Evolutionary conservation across 1,140 invertebrate genomes (phyloP), one percentile per base, ranked within the genome.

Genomic region (Diachasmimorpha longicaudata): DNA sequence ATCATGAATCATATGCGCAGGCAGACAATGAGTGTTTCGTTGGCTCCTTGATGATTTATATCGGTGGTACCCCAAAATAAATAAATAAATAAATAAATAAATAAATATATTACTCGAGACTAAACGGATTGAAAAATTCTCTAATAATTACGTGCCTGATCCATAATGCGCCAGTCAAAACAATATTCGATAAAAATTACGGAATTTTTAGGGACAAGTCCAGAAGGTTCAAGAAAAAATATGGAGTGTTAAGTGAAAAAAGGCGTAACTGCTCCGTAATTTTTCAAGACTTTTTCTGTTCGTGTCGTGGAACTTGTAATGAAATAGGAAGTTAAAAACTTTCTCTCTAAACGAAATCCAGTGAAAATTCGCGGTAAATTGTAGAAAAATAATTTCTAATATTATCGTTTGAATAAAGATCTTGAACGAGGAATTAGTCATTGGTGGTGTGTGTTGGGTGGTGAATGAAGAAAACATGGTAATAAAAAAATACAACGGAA

Each of bases 11-110:
- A 63, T 63, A 25, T 63, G 23, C 23, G 31, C 19, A 14, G 31
- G 23, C 58, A 63, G 58, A 63, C 58, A 63, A 76, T 76, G 36
- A 71, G 70, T 72, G 52, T 77, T 82, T 82, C 80, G 76, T 46
- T 78, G 48, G 37, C 72, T 76, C 77, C 78, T 78, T 73, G 9
- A 25, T 63, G 69, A 78, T 52, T 52, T 52, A 52, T 52, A 52
- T 16, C 16, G 48, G 16, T 1, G 48, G n/a, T 19, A 52, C 14
- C 14, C 14, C 48, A 52, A 52, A 52, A 52, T 52, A n/a, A 52
- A 52, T 52, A 52, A 52, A 52, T 52, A 52, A 52, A 52, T 52
- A 19, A 10, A 52, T 52, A n/a, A 52, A 52, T 52, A 52, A 52
- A 52, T 52, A 52, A 52, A 52, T 52, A 19, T n/a, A 52, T 52